phyloP scores from a whole-genome alignment of 1,140 invertebrate species.

The Reticulitermes speratus region DNA sequence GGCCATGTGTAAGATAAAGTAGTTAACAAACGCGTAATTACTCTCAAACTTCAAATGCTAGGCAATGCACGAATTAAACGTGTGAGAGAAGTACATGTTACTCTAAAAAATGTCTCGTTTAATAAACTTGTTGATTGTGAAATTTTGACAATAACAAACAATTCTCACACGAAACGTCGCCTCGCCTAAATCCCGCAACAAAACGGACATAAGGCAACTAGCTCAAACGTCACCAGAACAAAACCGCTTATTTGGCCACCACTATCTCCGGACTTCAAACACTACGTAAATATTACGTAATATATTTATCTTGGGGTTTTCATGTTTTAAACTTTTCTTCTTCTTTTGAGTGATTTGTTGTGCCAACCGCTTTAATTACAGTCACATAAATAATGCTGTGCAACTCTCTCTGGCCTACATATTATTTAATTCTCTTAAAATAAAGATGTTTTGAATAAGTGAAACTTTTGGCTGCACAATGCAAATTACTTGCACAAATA shows the following conservation, averaged over 20 bases:
- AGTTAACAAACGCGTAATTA: not conserved
- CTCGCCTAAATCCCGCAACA: not conserved
- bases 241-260: not conserved
- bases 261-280: not conserved
- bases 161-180: not conserved
- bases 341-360: not conserved
- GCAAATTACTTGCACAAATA: not conserved
- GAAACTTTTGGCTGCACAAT: not conserved
- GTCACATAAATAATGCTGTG: not conserved
- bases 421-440: not conserved
- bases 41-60: not conserved
- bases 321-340: not conserved
- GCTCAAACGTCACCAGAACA: not conserved
- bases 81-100: not conserved
- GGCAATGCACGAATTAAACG: not conserved
- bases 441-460: not conserved
- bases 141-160: not conserved
- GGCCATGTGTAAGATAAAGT: not conserved
- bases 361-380: not conserved
- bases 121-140: not conserved
- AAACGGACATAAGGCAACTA: not conserved
- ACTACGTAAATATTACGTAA: not conserved
- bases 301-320: not conserved
- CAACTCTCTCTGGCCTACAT: conserved; percentile 4
- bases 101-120: not conserved